Conservation (phyloP, 2,113 vertebrate species). For the Anthoscopus minutus region DNA sequence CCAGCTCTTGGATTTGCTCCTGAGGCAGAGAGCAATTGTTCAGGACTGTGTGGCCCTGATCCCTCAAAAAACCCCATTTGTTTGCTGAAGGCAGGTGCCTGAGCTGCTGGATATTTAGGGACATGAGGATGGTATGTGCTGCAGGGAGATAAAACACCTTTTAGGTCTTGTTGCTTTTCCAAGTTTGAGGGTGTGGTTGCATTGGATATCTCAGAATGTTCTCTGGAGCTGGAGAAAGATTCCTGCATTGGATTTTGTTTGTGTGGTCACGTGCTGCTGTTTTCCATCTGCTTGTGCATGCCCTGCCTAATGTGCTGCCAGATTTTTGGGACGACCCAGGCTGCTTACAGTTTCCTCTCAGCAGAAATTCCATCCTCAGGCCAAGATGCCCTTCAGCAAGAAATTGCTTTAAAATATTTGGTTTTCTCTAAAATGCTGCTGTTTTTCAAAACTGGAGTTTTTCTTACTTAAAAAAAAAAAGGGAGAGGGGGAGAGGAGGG, state of each 20-base stretch:
- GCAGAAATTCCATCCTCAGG: not conserved
- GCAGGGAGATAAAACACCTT: not conserved
- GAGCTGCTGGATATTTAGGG: not conserved
- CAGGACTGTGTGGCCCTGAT: not conserved
- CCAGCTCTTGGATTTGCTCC: not conserved
- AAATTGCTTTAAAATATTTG: not conserved
- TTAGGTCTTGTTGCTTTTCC: not conserved
- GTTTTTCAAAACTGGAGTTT: not conserved
- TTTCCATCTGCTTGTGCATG: not conserved
- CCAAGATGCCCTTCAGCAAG: not conserved
- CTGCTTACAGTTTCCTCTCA: not conserved
- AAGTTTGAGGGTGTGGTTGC: accelerated
- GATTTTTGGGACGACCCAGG: not conserved
- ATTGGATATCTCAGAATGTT: not conserved
- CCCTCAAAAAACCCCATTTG: not conserved
- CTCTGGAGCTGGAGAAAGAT: not conserved
- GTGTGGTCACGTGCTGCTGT: not conserved
- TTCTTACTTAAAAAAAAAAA: not conserved
- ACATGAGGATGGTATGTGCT: too few relatives aligned
- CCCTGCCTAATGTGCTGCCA: not conserved
- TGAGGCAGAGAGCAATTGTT: not conserved
- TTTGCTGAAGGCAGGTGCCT: not conserved
- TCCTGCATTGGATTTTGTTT: accelerated
- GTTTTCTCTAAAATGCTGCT: not conserved
- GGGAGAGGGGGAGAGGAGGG: accelerated